Conservation (phyloP, 1,140 invertebrate species). For the Plutomurus gul region DNA sequence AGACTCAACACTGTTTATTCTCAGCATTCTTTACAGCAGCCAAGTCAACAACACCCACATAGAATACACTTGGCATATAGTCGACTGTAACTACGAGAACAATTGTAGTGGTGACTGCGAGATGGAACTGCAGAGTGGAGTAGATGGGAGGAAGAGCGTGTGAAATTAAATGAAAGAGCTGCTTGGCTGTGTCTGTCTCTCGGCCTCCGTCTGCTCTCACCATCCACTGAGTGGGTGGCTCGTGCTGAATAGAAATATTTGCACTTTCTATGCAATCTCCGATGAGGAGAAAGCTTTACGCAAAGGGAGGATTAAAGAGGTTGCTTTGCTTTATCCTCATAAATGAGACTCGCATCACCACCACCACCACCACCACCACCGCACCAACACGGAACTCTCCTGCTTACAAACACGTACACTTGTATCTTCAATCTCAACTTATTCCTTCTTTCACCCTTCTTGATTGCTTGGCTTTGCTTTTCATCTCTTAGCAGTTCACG, state of each 20-base stretch:
- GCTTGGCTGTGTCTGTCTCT: not conserved
- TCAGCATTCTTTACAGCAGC: not conserved
- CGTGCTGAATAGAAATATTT: not conserved
- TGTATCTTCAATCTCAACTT: conserved; percentile 6
- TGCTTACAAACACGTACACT: too few species aligned
- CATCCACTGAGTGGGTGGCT: not conserved
- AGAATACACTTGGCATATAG: not conserved
- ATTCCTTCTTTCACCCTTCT: not conserved
- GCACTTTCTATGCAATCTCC: not conserved
- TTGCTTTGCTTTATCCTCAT: not conserved
- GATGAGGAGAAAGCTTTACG: not conserved
- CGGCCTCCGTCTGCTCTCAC: not conserved
- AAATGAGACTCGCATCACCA: conserved; percentile 16
- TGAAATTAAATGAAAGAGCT: conserved; percentile 2
- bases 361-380: not conserved
- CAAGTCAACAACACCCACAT: not conserved
- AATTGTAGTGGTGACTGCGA: not conserved
- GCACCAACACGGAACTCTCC: too few species aligned
- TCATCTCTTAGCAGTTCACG: too few species aligned
- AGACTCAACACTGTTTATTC: not conserved
- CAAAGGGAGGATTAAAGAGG: conserved; percentile 10
- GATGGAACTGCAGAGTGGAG: not conserved
- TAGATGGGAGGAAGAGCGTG: not conserved
- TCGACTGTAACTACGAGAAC: not conserved
- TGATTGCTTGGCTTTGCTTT: conserved; percentile 5